Conservation (phyloP, 37 sponge, comb jelly and placozoan genomes). For the Cladorhizidae sp. region DNA sequence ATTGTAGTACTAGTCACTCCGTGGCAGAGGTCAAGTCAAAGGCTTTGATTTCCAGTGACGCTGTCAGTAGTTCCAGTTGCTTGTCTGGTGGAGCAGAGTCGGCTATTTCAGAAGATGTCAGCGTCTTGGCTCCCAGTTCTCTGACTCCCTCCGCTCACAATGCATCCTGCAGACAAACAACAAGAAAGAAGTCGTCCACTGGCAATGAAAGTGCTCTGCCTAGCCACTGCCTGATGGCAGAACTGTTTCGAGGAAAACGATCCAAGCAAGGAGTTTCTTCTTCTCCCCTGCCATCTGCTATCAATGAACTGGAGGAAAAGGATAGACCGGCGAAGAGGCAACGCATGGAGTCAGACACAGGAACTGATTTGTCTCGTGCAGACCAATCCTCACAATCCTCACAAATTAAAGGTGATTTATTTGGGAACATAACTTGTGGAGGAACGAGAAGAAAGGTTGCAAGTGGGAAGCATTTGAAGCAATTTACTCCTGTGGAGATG, state of each 20-base stretch:
- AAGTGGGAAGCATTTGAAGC: background rate
- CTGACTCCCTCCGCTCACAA: conserved; percentile 5
- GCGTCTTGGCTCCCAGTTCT: conserved; percentile 35
- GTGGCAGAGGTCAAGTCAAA: background rate
- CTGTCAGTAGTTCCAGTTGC: background rate
- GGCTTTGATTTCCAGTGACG: too few relatives aligned
- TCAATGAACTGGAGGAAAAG: background rate
- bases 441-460: background rate
- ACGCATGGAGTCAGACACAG: background rate
- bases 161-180: too few relatives aligned
- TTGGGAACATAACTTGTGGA: background rate
- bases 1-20: background rate
- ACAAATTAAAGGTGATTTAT: background rate
- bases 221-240: background rate
- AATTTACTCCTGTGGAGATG: background rate
- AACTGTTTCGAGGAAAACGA: conserved; percentile 19
- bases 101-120: conserved; percentile 4
- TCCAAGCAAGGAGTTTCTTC: background rate
- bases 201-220: background rate
- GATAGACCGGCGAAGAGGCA: conserved; percentile 2
- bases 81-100: background rate
- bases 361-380: background rate
- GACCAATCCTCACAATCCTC: too few relatives aligned
- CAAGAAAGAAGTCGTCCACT: background rate
- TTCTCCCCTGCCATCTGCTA: background rate